Conservation (phyloP, 2,113 vertebrate species). For the Amphilophus citrinellus region DNA sequence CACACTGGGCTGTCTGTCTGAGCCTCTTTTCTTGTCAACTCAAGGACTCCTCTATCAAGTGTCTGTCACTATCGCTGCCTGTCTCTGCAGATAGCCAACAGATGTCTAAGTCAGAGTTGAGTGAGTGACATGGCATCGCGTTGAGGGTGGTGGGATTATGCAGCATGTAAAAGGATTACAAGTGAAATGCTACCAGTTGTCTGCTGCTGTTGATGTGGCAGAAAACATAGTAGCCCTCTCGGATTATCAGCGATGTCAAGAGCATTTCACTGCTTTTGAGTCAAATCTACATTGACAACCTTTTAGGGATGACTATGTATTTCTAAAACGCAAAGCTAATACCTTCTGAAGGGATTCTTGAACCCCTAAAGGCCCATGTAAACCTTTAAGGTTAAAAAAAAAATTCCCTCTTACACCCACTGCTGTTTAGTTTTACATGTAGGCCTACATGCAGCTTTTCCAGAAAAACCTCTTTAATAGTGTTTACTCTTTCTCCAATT, state of each 20-base stretch:
- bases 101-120: conserved; percentile 51
- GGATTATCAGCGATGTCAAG: conserved; percentile 24
- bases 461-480: neutral
- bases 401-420: neutral
- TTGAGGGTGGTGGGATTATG: conserved; percentile 55
- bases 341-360: neutral
- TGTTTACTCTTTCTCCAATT: neutral
- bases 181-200: conserved; percentile 35
- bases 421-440: neutral
- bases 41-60: conserved; percentile 58
- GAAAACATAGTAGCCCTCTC: conserved; percentile 13
- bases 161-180: conserved; percentile 72
- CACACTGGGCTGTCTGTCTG: conserved; percentile 42
- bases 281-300: conserved; percentile 17
- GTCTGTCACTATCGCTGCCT: conserved; percentile 44
- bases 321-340: neutral
- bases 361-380: neutral
- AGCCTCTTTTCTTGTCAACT: conserved; percentile 51
- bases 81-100: conserved; percentile 56
- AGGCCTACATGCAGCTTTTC: neutral
- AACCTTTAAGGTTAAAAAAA: neutral
- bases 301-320: conserved; percentile 12
- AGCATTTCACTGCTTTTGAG: conserved; percentile 6
- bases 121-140: conserved; percentile 39
- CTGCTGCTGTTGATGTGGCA: conserved; percentile 1